Base-by-base conservation (phyloP, 2,113 vertebrate genomes). In the Gulo gulo region DNA sequence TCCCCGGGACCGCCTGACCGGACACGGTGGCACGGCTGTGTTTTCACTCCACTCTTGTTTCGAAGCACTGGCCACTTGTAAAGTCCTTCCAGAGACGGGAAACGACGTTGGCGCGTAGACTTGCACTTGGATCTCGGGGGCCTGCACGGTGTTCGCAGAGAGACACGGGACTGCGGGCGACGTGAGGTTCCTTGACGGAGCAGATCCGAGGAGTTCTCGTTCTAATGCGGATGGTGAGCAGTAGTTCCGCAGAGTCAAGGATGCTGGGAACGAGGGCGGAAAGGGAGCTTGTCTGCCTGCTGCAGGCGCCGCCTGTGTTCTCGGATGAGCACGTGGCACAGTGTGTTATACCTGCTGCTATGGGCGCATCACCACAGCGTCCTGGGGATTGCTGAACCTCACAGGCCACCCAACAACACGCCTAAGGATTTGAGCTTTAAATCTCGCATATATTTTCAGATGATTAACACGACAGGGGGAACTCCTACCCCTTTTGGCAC, bases 191-290 rank as follows among this genome's bases (percentile, higher is more conserved):
- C n/a, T 31, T 18, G 13, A 24, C 21, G 55, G 69, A 47, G 23
- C 52, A 65, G 36, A 76, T 57, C 11, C 7, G n/a, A 61, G 4
- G 10, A 6, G 10, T 13, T 63, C 59, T 21, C 16, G 61, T 69
- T 79, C 47, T 36, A 4, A 6, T 2, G 14, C 0, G 0, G 6
- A 2, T 34, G 26, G 34, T 20, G 55, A 4, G 31, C 7, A 14
- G 26, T 61, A 12, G 11, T 73, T 55, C 36, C 2, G 4, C 1
- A 15, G 47, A 20, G 8, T 47, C 18, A 13, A 11, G 9, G 31
- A 8, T 67, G 2, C 36, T 31, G 13, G 31, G 7, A 76, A 59
- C 16, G 24, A 4, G 47, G 52, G 10, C 12, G 45, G 7, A 12
- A 87, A 55, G 31, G 31, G 18, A 20, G 36, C 76, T 78, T 24